Percentiles rank a stretch among this genome's conserved stretches.
These are phyloP conservation scores for Philhelius pedissequus DNA, from an alignment of 2,888 invertebrate species.

Conservation along the genomic window DNA sequence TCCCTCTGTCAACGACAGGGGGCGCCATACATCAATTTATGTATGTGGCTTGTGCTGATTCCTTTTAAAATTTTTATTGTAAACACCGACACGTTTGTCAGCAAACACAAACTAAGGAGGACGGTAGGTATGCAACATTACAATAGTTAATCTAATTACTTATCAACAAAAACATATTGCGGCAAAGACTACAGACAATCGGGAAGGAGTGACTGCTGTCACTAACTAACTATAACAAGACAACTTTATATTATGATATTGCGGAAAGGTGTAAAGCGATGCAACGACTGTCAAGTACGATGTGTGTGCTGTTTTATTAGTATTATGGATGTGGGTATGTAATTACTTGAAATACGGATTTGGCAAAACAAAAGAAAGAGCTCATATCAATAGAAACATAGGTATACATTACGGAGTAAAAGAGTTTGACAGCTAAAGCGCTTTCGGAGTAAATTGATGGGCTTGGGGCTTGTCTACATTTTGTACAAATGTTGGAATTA, in stretches of 20 bases:
- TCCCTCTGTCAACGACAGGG: slow-evolving; percentile 51
- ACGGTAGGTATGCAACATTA: slow-evolving; percentile 37
- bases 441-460: not conserved
- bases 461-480: too few relatives aligned
- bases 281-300: not conserved
- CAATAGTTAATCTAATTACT: slow-evolving; percentile 64
- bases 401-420: too few relatives aligned
- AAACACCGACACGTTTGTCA: slow-evolving; percentile 43
- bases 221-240: slow-evolving; percentile 61
- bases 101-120: not conserved
- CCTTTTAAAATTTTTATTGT: slow-evolving; percentile 52
- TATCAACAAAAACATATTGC: slow-evolving; percentile 58
- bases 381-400: not conserved
- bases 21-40: slow-evolving; percentile 45
- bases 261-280: not conserved
- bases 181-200: slow-evolving; percentile 41
- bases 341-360: slow-evolving; percentile 25
- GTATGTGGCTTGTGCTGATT: slow-evolving; percentile 28
- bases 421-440: not conserved
- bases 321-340: not conserved
- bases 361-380: not conserved
- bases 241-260: slow-evolving; percentile 47
- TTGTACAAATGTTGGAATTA: too few relatives aligned
- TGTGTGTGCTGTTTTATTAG: slow-evolving; percentile 20
- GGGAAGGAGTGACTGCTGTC: slow-evolving; percentile 49